A percentile compares a stretch with the other conserved stretches of the same genome.
phyloP scores from a whole-genome alignment of 1,140 invertebrate genomes.

The Drosophila saltans region DNA sequence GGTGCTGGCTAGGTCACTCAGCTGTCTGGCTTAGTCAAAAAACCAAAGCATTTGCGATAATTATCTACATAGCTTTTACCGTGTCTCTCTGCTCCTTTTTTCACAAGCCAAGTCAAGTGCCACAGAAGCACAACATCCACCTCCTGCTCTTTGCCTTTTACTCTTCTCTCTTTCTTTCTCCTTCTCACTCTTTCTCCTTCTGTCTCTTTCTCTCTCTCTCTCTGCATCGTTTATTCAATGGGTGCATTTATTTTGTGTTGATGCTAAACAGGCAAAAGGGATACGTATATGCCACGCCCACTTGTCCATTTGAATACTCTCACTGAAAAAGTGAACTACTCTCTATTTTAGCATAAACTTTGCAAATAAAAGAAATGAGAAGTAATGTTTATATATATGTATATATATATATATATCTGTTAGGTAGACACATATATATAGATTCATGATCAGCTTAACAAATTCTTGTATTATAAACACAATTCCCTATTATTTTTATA shows the following conservation, averaged over 20 bases:
- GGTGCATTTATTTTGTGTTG: conserved; percentile 2
- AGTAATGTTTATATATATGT: too few relatives aligned
- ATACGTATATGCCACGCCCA: neutral
- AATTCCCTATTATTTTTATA: too few relatives aligned
- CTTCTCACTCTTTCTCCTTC: neutral
- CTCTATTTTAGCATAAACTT: too few relatives aligned
- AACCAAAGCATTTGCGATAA: conserved; percentile 51
- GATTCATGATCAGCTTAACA: too few relatives aligned
- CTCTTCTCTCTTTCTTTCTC: neutral
- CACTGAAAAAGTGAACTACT: too few relatives aligned
- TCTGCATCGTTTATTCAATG: neutral
- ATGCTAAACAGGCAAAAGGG: conserved; percentile 1
- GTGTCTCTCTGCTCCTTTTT: conserved; percentile 4
- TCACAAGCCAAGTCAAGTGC: conserved; percentile 1
- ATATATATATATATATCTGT: too few relatives aligned
- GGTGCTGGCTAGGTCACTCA: neutral
- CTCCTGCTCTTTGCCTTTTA: neutral
- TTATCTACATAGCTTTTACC: conserved; percentile 31
- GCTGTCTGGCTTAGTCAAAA: conserved; percentile 7
- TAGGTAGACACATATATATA: too few relatives aligned
- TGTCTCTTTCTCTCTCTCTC: neutral
- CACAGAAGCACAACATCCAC: neutral
- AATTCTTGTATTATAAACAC: too few relatives aligned
- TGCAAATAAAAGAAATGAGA: too few relatives aligned
- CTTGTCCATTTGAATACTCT: neutral